phyloP scores from a whole-genome alignment of 2,888 invertebrate genomes.

The Rhorus exstirpatorius region DNA sequence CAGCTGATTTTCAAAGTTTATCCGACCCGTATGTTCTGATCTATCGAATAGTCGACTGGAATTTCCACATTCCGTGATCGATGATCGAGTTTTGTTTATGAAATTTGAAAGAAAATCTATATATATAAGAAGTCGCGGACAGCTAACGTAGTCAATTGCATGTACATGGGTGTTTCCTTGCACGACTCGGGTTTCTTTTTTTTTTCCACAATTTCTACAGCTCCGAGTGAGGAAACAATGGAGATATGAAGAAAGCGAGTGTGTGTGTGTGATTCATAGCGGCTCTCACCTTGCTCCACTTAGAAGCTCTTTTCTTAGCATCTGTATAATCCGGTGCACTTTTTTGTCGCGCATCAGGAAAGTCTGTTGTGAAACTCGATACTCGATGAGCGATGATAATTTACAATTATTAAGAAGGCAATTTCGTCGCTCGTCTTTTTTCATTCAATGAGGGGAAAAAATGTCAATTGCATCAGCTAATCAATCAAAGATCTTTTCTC shows the following conservation, averaged over 20 bases:
- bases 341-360: slow-evolving; percentile 6
- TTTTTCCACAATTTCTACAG: slow-evolving; percentile 60
- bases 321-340: not conserved
- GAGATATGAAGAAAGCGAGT: slow-evolving; percentile 68
- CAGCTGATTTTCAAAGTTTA: too few relatives aligned
- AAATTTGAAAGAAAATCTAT: too few relatives aligned
- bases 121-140: too few relatives aligned
- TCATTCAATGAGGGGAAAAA: not conserved
- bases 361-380: not conserved
- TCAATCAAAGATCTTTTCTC: too few relatives aligned
- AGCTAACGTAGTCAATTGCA: not conserved
- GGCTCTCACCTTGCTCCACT: slow-evolving; percentile 80
- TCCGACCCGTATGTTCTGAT: too few relatives aligned
- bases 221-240: slow-evolving; percentile 53
- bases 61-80: too few relatives aligned
- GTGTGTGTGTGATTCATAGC: slow-evolving; percentile 72
- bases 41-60: too few relatives aligned
- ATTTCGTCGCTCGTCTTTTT: slow-evolving; percentile 14
- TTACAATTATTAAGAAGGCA: not conserved
- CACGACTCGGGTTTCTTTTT: not conserved
- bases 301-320: slow-evolving; percentile 57
- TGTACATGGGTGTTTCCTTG: slow-evolving; percentile 8
- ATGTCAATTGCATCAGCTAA: not conserved
- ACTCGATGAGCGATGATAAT: not conserved
- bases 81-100: too few relatives aligned